Conservation (phyloP, 2,113 vertebrate species). For the Dendrocopos noguchii region DNA sequence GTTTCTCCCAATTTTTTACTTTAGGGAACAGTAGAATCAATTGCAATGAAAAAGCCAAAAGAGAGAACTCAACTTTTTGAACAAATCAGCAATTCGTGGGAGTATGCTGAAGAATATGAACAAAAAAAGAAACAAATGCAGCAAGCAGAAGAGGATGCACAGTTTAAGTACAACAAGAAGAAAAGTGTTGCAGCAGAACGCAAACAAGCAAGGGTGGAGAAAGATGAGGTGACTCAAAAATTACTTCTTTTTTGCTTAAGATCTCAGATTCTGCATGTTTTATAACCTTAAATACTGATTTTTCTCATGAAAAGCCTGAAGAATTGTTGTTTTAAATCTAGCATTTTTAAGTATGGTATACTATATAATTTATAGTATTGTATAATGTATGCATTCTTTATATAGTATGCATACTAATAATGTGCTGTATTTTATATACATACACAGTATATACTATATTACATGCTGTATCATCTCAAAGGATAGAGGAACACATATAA, state of each 20-base stretch:
- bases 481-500: background rate
- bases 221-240: conserved; percentile 82
- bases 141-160: conserved; percentile 87
- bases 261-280: background rate
- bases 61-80: conserved; percentile 93
- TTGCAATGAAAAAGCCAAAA: conserved; percentile 90
- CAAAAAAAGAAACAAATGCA: conserved; percentile 82
- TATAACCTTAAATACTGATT: background rate
- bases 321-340: background rate
- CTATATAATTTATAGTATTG: too few relatives aligned
- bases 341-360: background rate
- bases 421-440: too few relatives aligned
- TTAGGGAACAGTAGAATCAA: conserved; percentile 92
- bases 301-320: background rate
- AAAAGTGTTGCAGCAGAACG: conserved; percentile 84
- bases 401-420: too few relatives aligned
- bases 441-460: too few relatives aligned
- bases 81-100: conserved; percentile 86
- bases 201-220: conserved; percentile 87
- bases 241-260: background rate
- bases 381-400: too few relatives aligned
- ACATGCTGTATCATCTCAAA: background rate
- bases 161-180: conserved; percentile 92
- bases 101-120: conserved; percentile 85
- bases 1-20: background rate